Base-by-base conservation (phyloP, 2,113 vertebrate genomes). In the Petrocephalus zakoni region DNA sequence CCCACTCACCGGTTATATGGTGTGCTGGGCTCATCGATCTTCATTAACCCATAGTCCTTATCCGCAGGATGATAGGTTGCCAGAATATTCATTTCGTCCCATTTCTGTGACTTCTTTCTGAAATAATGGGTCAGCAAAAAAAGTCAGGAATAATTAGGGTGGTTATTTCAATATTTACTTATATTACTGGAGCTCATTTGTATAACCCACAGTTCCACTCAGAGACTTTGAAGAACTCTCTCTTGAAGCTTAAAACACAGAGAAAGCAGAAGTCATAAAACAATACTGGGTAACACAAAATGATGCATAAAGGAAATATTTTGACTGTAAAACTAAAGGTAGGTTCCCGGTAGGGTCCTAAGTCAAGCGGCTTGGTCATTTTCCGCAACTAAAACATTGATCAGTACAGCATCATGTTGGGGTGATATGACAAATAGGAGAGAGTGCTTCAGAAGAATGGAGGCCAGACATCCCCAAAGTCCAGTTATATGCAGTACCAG, bases 1-100 rank as follows among this genome's bases (percentile, higher is more conserved):
- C 1, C 25, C 22, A 82, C 91, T 84, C 92, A 99, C 98, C 97
- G 96, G 94, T 98, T 96, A 90, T 97, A 99, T 22, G 98, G 98
- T 58, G 98, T 99, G 92, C 97, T 98, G 53, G 98, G 98, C 91
- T 99, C 98, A 89, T 99, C 98, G 21, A 99, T 99, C 95, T 99
- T 99, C 98, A 99, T 99, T 92, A 99, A 92, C 53, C 98, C 98
- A 53, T 99, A 99, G 93, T 99, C 98, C 93, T 99, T 99, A 92
- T 97, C 97, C 21, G 97, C 94, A 78, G 98, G 98, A 92, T 99
- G 98, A 92, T 99, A 99, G 0, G 98, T 99, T 8, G 98, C 98
- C 90, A 99, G 93, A 93, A 99, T 99, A 93, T 99, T 99, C 98
- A 99, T 99, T 93, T 99, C 98, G 93, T 99, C 98, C 98, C 98